Base-by-base conservation (phyloP, 2,113 vertebrate genomes). In the Eptesicus fuscus region DNA sequence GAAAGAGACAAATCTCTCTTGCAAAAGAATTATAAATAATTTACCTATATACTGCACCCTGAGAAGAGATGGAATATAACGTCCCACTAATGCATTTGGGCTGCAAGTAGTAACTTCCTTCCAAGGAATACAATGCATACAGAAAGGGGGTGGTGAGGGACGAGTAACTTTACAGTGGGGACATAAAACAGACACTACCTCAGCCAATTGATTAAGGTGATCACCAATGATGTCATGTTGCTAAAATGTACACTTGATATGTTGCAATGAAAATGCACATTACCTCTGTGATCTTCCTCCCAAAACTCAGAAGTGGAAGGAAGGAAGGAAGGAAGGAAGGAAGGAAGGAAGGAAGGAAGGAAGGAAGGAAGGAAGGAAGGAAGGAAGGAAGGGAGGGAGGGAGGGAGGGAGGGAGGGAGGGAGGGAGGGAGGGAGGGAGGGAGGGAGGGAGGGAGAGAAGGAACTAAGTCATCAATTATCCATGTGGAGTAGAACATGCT, bases 61-160 rank as follows among this genome's bases (percentile, higher is more conserved):
- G 2, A 18, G 32, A n/a, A 70, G 40, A 40, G 13, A 16, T 69
- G 40, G 82, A 65, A 7, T 14, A 13, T 67, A 67, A 67, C 2
- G 0, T 32, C 37, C 28, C 13, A 67, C 7, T 67, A 32, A 35
- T 53, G 30, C 42, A 61, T 76, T 74, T 44, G 69, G 30, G 44
- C 69, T 67, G 4, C 44, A 37, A 16, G 16, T 53, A 80, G 35
- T 63, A 88, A 88, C 69, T 84, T 91, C n/a, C 23, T 94, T 89
- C 10, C 69, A 69, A 76, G 65, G 16, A 35, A 13, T 25, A 61
- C 11, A 59, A 0, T 49, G 37, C 47, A 5, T 44, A 28, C 13
- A n/a, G 20, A 59, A 76, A 82, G 13, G 7, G 30, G 6, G 7
- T 22, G 22, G 49, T 5, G 11, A 59, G 51, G 47, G 40, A 37